phyloP scores from a whole-genome alignment of 2,888 invertebrate genomes.

The Drosophila mayaguana region DNA sequence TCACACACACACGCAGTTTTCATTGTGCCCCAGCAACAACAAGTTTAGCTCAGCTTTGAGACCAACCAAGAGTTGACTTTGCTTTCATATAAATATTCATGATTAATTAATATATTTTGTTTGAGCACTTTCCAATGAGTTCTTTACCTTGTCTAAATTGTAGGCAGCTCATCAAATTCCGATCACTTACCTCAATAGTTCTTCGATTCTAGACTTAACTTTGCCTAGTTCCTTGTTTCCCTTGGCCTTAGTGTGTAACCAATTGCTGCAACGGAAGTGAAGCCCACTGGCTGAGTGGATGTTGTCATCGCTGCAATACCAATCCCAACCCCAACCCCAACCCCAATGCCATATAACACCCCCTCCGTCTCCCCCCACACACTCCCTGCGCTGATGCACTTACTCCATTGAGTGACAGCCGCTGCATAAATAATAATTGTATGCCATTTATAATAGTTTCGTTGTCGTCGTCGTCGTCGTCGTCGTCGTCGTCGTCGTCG shows the following conservation, averaged over 20 bases:
- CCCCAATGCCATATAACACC: neutral
- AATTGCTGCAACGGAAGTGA: constrained; percentile 46
- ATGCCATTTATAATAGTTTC: constrained; percentile 69
- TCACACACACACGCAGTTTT: neutral
- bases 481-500: constrained; percentile 24
- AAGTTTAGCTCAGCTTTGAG: constrained; percentile 18
- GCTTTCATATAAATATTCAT: neutral
- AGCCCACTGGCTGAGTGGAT: constrained; percentile 41
- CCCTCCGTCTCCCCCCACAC: neutral
- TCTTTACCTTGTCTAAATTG: too few species aligned
- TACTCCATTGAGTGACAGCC: constrained; percentile 53
- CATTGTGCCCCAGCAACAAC: constrained; percentile 1
- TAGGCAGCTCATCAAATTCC: neutral
- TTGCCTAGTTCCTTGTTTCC: constrained; percentile 10
- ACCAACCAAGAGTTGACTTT: neutral
- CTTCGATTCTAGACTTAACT: neutral
- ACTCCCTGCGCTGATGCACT: neutral
- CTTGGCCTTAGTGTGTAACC: neutral
- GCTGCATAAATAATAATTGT: constrained; percentile 74
- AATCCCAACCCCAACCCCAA: constrained; percentile 2
- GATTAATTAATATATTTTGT: too few species aligned
- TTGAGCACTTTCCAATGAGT: too few species aligned
- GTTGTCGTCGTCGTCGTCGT: constrained; percentile 29
- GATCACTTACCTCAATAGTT: neutral
- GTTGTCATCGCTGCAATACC: neutral